Evolutionary conservation across 2,113 vertebrate genomes (phyloP), one percentile per base, ranked within the genome.

Genomic region (Bubo blakistoni): DNA sequence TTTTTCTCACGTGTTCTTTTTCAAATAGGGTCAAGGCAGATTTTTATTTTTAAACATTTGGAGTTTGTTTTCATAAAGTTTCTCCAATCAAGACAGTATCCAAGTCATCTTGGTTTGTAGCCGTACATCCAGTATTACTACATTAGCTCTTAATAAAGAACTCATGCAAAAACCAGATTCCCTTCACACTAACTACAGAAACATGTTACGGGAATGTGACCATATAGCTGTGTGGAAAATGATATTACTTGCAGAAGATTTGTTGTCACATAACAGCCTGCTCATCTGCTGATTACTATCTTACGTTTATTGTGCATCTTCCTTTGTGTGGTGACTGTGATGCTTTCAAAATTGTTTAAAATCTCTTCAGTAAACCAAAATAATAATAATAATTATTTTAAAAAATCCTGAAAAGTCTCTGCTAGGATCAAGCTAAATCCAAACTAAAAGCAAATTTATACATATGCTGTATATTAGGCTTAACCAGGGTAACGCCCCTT

Each of bases 61-160:
- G 98, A 98, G 98, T 96, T 97, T 97, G 97, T 98, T 98, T 98
- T 98, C 97, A 94, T 97, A 96, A 98, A 98, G 96, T 97, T 97
- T 92, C 97, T 98, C 97, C 98, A 98, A 96, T 97, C 97, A 98
- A 97, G 97, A 93, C 85, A 85, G 92, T 91, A 97, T 98, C 97
- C 98, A 98, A 98, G 96, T 97, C 97, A 91, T 97, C 97, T 96
- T 94, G 91, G 93, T 97, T 96, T 97, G 88, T 96, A 97, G 94
- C 86, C 69, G 81, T 97, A 86, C 76, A 86, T 97, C 96, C 94
- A 97, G 92, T 97, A 97, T 98, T 97, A 97, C 97, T 97, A 66
- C 86, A 85, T 92, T 97, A 92, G 94, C 74, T 97, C 96, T 96
- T 97, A 98, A 97, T 96, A 97, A 97, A 97, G 98, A 97, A 96